Base-by-base conservation (phyloP, 1,140 invertebrate species). In the Philopotamus ludificatus region DNA sequence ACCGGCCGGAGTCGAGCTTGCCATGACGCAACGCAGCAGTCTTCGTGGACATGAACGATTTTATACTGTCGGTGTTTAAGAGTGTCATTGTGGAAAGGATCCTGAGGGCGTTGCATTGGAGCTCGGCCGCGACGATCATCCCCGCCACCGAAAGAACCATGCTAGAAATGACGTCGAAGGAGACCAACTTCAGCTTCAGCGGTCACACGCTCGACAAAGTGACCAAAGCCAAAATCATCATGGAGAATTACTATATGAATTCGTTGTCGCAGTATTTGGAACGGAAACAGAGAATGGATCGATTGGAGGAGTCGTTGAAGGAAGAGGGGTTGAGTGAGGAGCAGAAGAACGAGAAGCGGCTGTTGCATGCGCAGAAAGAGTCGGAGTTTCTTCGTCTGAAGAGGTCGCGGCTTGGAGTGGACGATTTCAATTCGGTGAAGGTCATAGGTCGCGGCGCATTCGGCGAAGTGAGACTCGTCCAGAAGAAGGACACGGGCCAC, bases 211-310 rank as follows among this genome's bases (percentile, higher is more conserved):
- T 95, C 73, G 97, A 99, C 84, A 99, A 99, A 83, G 97, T 96
- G 63, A 98, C 95, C 73, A 98, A 98, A 81, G 95, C 97, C 68
- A 99, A 99, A 84, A 92, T 99, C 71, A 97, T 95, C 55, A 82
- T 99, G 74, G 97, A 99, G 82, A 99, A 98, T 81, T 99, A 98
- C 82, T 99, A 99, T 80, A 94, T 90, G 76, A 99, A 99, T 83
- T 87, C 99, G 73, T 93, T 98, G 77, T 87, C 93, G 73, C 97
- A 99, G 77, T 94, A 98, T 80, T 88, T 95, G 72, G 97, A 99
- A 81, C 85, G 97, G 73, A 95, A 97, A 79, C 95, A 96, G 76
- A 88, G 92, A 89, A 91, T 78, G 16, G n/a, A n/a, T n/a, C 4
- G 10, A 18, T 7, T 7, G 8, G 95, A 97, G 82, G 93, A 96